These are phyloP conservation scores for Oncorhynchus nerka DNA, from an alignment of 2,113 vertebrate genomes.

Conservation along the genomic window DNA sequence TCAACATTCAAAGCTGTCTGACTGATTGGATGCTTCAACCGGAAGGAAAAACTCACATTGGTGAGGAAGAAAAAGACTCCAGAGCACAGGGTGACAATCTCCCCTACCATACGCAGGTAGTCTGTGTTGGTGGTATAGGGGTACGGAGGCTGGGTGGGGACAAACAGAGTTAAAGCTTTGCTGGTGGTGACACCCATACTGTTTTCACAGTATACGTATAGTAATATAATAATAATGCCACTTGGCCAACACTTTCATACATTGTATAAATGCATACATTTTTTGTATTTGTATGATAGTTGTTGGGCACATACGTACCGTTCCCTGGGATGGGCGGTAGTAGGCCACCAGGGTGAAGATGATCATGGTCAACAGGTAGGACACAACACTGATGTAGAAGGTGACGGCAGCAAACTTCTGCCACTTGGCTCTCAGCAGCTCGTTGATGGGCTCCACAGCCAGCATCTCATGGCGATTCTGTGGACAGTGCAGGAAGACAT, in stretches of 20 bases:
- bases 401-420: slow-evolving; percentile 89
- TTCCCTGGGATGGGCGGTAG: slow-evolving; percentile 85
- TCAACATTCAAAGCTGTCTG: neutral
- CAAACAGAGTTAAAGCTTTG: neutral
- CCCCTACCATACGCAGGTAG: slow-evolving; percentile 89
- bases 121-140: slow-evolving; percentile 81
- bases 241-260: too few species aligned
- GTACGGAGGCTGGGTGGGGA: slow-evolving; percentile 82
- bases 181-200: neutral
- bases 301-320: slow-evolving; percentile 50
- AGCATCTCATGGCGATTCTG: slow-evolving; percentile 98
- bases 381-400: slow-evolving; percentile 95
- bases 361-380: slow-evolving; percentile 92
- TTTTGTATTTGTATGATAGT: too few species aligned
- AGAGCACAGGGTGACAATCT: slow-evolving; percentile 86
- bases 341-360: slow-evolving; percentile 92
- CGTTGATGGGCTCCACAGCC: slow-evolving; percentile 96
- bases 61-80: slow-evolving; percentile 93
- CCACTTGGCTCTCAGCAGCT: slow-evolving; percentile 94
- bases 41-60: slow-evolving; percentile 78
- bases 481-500: neutral
- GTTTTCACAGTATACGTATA: neutral
- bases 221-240: neutral
- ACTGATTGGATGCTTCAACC: neutral
- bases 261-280: too few species aligned